Conservation (phyloP, 2,113 vertebrate species). For the Sylvia atricapilla region DNA sequence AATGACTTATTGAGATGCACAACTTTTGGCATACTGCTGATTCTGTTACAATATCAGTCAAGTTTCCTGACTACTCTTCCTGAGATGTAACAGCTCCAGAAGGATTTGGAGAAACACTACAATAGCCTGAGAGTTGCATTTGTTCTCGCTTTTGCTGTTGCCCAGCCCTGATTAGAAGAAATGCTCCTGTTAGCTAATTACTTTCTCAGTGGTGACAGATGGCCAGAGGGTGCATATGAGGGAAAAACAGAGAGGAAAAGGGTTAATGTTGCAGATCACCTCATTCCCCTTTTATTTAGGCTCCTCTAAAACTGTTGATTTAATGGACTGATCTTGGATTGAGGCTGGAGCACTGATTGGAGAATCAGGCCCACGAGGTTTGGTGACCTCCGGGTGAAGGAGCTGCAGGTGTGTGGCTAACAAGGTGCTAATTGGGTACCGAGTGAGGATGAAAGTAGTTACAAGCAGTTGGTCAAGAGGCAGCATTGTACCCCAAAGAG, state of each 20-base stretch:
- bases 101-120: constrained; percentile 18
- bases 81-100: neutral
- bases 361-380: constrained; percentile 5
- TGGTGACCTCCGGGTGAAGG: constrained; percentile 35
- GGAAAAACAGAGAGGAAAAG: constrained; percentile 58
- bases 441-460: constrained; percentile 48
- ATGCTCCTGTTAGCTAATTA: constrained; percentile 68
- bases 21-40: constrained; percentile 50
- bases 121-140: constrained; percentile 1
- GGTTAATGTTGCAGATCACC: constrained; percentile 63
- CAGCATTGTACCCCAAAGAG: constrained; percentile 29
- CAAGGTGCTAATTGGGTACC: constrained; percentile 70
- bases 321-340: neutral
- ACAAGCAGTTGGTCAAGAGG: constrained; percentile 56
- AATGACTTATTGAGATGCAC: constrained; percentile 48
- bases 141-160: constrained; percentile 42
- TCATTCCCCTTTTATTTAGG: neutral
- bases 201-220: constrained; percentile 58
- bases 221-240: neutral
- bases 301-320: neutral
- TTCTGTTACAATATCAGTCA: constrained; percentile 35
- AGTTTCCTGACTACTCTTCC: constrained; percentile 48
- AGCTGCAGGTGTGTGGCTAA: constrained; percentile 67
- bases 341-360: neutral
- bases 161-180: constrained; percentile 48